Evolutionary conservation across 2,888 invertebrate genomes (phyloP).

Genomic region (Automeris io): DNA sequence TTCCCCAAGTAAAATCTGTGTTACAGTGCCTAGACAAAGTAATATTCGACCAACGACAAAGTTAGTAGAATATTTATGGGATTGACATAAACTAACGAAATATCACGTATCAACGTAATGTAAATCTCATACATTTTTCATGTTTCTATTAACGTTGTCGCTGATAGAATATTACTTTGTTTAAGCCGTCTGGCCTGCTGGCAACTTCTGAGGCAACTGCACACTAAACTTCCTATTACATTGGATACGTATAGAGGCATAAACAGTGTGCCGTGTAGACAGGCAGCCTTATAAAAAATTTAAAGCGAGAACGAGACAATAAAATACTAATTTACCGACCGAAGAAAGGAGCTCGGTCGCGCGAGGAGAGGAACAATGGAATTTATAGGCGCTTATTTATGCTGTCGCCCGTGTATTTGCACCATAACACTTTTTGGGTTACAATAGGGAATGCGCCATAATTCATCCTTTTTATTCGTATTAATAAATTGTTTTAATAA

Average conservation of each 20-base stretch:
- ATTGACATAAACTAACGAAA: no score
- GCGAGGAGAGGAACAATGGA: slow-evolving; percentile 2
- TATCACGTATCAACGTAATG: no score
- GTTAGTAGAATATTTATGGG: no score
- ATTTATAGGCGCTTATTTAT: slow-evolving; percentile 2
- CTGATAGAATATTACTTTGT: no score
- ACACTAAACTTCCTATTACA: no score
- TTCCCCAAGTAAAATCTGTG: no score
- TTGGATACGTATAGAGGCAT: slow-evolving; percentile 15
- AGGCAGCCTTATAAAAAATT: slow-evolving; percentile 17
- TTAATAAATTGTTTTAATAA: slow-evolving; percentile 3
- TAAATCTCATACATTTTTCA: no score
- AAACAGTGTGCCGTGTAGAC: background rate
- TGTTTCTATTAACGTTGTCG: no score
- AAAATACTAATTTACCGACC: slow-evolving; percentile 28
- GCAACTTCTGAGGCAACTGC: no score
- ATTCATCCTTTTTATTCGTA: background rate
- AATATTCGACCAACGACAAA: no score
- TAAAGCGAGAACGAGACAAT: slow-evolving; percentile 17
- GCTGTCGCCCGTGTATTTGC: slow-evolving; percentile 1
- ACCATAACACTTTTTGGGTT: background rate
- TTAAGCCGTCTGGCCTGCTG: no score
- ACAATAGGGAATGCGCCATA: background rate
- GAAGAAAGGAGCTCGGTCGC: slow-evolving; percentile 16
- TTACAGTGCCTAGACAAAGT: no score